These are phyloP conservation scores for Doryteuthis pealeii DNA, from an alignment of 1,140 invertebrate genomes.

Conservation along the genomic window DNA sequence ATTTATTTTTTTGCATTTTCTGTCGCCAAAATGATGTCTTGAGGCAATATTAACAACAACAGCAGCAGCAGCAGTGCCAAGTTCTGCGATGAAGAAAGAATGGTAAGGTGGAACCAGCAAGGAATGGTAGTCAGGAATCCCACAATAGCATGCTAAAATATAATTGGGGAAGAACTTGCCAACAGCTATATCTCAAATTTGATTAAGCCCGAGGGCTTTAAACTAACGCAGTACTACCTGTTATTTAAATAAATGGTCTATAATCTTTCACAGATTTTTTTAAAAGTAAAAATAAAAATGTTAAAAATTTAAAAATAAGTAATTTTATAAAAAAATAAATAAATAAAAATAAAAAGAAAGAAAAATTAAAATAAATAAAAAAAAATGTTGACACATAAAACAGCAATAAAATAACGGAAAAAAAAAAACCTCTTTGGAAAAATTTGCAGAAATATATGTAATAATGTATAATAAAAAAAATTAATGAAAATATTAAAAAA, in stretches of 20 bases:
- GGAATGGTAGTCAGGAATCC: background rate
- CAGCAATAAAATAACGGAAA: too few relatives aligned
- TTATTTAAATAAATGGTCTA: slow-evolving; percentile 1
- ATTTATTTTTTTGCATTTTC: background rate
- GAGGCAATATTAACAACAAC: background rate
- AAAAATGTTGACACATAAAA: too few relatives aligned
- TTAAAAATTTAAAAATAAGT: background rate
- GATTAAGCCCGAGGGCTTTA: background rate
- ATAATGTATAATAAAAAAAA: too few relatives aligned
- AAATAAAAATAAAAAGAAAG: too few relatives aligned
- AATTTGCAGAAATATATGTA: too few relatives aligned
- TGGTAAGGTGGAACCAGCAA: too few relatives aligned
- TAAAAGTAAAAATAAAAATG: background rate
- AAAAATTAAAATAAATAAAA: too few relatives aligned
- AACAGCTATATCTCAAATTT: slow-evolving; percentile 5
- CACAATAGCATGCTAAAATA: background rate
- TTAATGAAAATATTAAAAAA: too few relatives aligned
- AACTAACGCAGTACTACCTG: slow-evolving; percentile 1
- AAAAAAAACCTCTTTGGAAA: too few relatives aligned
- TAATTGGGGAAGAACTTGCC: slow-evolving; percentile 1
- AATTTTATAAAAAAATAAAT: too few relatives aligned
- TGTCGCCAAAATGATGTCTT: background rate
- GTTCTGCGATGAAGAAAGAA: too few relatives aligned
- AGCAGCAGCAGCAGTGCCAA: background rate
- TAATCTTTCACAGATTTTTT: background rate